Evolutionary conservation across 2,113 vertebrate species (phyloP).

Genomic region (Tilapia sparmanii): DNA sequence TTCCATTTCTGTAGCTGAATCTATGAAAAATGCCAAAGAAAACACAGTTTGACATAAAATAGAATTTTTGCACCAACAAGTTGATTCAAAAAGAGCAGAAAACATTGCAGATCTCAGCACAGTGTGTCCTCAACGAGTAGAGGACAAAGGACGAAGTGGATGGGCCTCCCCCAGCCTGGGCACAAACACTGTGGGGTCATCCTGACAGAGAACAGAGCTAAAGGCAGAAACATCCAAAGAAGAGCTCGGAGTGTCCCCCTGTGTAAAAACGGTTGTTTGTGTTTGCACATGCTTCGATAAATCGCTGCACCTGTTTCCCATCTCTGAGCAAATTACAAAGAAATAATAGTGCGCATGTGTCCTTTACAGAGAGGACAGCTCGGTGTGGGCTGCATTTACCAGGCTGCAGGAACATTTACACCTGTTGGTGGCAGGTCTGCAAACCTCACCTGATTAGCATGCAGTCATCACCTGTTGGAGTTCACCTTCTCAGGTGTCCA

Average conservation of each 20-base stretch:
- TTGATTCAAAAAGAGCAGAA: background rate
- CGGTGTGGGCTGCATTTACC: fast-evolving
- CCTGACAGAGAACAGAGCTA: background rate
- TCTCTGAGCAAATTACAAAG: background rate
- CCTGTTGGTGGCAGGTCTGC: background rate
- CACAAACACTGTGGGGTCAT: background rate
- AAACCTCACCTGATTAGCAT: background rate
- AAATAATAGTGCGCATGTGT: background rate
- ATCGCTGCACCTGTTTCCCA: background rate
- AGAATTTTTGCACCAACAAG: background rate
- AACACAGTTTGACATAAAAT: background rate
- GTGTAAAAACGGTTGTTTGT: background rate
- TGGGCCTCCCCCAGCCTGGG: background rate
- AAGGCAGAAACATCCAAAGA: background rate
- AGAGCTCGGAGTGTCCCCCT: background rate
- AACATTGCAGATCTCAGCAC: background rate
- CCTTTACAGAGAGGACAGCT: background rate
- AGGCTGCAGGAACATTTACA: background rate
- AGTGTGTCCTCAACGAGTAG: background rate
- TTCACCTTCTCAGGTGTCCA: background rate
- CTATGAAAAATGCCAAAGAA: background rate
- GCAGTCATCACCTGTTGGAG: background rate
- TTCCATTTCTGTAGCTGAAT: background rate
- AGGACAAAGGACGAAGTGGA: background rate
- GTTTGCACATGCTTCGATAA: background rate